These are phyloP conservation scores for Plagodis dolabraria DNA, from an alignment of 2,888 invertebrate species.

Conservation along the genomic window DNA sequence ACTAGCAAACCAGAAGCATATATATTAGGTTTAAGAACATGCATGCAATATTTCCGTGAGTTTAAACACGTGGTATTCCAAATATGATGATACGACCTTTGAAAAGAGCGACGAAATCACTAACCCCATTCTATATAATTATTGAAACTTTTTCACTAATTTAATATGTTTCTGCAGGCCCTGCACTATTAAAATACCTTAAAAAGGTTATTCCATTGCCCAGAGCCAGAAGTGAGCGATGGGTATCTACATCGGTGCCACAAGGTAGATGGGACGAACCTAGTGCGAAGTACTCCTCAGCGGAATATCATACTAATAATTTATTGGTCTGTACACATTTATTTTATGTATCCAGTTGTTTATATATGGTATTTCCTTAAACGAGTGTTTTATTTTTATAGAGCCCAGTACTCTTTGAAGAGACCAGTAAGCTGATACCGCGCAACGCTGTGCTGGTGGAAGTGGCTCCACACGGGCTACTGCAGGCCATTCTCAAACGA, in stretches of 20 bases:
- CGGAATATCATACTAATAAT: constrained; percentile 93
- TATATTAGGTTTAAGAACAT: no score
- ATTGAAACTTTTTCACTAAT: no score
- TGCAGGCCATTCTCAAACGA: constrained; percentile 88
- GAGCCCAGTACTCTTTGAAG: constrained; percentile 89
- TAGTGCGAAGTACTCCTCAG: constrained; percentile 84
- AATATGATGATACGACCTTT: no score
- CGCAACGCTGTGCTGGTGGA: constrained; percentile 91
- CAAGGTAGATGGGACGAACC: constrained; percentile 82
- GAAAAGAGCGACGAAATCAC: no score
- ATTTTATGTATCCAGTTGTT: no score
- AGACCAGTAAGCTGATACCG: constrained; percentile 90
- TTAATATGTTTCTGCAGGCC: constrained; percentile 43
- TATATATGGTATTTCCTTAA: no score
- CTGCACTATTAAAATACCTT: constrained; percentile 83
- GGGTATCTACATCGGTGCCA: constrained; percentile 93
- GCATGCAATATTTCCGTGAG: no score
- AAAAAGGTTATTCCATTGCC: constrained; percentile 84
- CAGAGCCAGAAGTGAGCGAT: constrained; percentile 86
- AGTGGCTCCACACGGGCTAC: constrained; percentile 93
- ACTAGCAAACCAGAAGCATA: no score
- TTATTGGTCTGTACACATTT: constrained; percentile 71
- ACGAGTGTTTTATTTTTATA: constrained; percentile 10
- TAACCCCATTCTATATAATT: no score
- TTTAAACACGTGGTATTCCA: no score